phyloP scores from a whole-genome alignment of 2,113 vertebrate species.

The Notarius lentiginosus region DNA sequence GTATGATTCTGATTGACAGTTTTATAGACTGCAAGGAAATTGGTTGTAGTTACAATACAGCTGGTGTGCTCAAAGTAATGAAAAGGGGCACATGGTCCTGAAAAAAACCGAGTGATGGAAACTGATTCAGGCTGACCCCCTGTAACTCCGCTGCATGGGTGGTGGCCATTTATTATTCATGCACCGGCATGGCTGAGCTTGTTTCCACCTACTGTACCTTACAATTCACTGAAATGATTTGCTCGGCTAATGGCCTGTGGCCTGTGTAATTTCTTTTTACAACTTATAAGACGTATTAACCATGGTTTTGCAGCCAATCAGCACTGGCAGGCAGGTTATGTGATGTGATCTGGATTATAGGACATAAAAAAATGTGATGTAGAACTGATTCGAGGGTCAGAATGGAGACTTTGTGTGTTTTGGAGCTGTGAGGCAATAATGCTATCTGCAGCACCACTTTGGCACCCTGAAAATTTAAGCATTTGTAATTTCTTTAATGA shows the following conservation, averaged over 20 bases:
- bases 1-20: conserved; percentile 78
- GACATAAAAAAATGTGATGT: background rate
- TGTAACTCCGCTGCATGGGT: conserved; percentile 66
- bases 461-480: background rate
- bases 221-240: conserved; percentile 15
- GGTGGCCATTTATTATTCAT: conserved; percentile 66
- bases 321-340: conserved; percentile 37
- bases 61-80: conserved; percentile 74
- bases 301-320: conserved; percentile 53
- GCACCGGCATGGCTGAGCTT: conserved; percentile 23
- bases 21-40: conserved; percentile 83
- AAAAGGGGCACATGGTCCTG: conserved; percentile 75
- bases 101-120: conserved; percentile 59
- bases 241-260: conserved; percentile 41
- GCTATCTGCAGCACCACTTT: background rate
- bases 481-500: background rate
- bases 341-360: background rate
- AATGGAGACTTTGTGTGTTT: background rate
- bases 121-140: conserved; percentile 57
- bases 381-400: background rate
- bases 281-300: conserved; percentile 61
- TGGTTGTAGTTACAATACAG: conserved; percentile 81
- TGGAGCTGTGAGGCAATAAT: background rate
- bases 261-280: conserved; percentile 67
- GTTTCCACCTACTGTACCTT: conserved; percentile 44